Base-by-base conservation (phyloP, 2,888 invertebrate genomes). In the Phortica magna region DNA sequence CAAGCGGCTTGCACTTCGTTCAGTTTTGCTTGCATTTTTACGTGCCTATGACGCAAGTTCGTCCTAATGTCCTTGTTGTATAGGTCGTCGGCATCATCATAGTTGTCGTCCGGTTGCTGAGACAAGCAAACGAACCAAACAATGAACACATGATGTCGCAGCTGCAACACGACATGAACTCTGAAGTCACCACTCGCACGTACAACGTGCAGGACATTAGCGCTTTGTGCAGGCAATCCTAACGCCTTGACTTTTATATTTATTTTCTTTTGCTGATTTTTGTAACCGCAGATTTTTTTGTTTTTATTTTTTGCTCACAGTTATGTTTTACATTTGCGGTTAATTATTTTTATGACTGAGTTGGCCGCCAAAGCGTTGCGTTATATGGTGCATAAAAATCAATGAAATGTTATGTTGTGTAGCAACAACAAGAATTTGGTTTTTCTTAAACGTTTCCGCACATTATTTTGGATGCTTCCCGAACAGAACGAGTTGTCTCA, bases 71-170 rank as follows among this genome's bases (percentile, higher is more conserved):
- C 65, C 65, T 59, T 76, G 74, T 73, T 61, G 41, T 61, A 12
- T 17, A 9, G 19, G 22, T 61, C 61, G 53, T 3, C 53, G 2
- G 53, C 14, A 7, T 48, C 48, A 48, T 48, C 14, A 19, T 61
- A n/a, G 22, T 71, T 77, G 80, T 78, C 55, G 78, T 78, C 80
- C 78, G 75, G 41, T 31, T 14, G 41, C 41, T 65, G 19, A 41
- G 10, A 7, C 14, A 14, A 39, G 65, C 65, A 65, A 65, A 80
- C 82, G 84, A 74, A 76, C 77, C 82, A 81, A 80, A 83, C 85
- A 84, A 85, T 82, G 85, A 78, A 80, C 84, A 80, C 81, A 84
- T 76, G 79, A 68, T 75, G 75, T 80, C 75, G 75, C 78, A 76
- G 76, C 72, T 78, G 77, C 78, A 77, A 76, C 72, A 7, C n/a